Evolutionary conservation across 1,140 invertebrate species (phyloP).

Genomic region (Aethina tumida): DNA sequence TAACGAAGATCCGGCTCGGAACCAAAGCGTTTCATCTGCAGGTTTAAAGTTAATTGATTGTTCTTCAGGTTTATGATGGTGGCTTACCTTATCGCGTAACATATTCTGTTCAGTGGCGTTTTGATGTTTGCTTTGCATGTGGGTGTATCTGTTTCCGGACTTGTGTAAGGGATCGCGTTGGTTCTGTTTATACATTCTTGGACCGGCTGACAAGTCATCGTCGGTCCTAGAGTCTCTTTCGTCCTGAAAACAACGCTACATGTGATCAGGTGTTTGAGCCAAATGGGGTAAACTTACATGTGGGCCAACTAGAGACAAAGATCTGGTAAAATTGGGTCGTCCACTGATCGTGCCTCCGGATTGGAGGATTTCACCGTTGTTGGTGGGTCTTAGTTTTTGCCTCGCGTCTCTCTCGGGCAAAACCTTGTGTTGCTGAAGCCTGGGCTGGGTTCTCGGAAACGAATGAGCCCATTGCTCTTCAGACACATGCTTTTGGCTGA

Average conservation of each 20-base stretch:
- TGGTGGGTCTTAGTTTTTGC: slow-evolving; percentile 55
- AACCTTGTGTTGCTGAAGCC: slow-evolving; percentile 46
- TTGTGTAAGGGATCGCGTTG: no score
- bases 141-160: no score
- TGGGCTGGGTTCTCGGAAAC: slow-evolving; percentile 36
- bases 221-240: no score
- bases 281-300: no score
- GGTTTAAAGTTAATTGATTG: neutral
- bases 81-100: no score
- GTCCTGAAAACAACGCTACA: no score
- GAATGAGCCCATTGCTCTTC: slow-evolving; percentile 38
- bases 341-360: slow-evolving; percentile 69
- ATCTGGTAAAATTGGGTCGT: slow-evolving; percentile 14
- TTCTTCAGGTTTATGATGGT: no score
- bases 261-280: no score
- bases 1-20: slow-evolving; percentile 59
- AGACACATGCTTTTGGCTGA: slow-evolving; percentile 14
- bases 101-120: no score
- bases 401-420: slow-evolving; percentile 50
- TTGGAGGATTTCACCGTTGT: slow-evolving; percentile 69
- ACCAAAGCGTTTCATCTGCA: slow-evolving; percentile 47
- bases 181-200: no score
- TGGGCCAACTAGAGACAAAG: slow-evolving; percentile 13
- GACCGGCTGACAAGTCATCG: no score
- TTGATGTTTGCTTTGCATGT: no score